Evolutionary conservation across 2,113 vertebrate species (phyloP).

Genomic region (Hyperopisus bebe): DNA sequence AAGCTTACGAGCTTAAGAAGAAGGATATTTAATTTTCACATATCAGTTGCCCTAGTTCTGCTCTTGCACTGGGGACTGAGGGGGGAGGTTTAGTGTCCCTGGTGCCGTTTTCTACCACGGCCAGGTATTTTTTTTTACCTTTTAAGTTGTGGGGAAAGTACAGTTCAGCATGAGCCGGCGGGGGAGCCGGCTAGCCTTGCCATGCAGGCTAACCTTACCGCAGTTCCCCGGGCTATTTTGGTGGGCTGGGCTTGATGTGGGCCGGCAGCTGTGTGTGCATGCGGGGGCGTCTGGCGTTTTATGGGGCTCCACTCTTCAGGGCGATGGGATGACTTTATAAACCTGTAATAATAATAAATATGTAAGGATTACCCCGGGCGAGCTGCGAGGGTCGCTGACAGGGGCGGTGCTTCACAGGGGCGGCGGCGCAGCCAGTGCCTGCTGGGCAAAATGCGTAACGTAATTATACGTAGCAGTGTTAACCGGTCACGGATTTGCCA

Average conservation of each 20-base stretch:
- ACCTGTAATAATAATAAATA: not conserved
- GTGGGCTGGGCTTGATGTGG: not conserved
- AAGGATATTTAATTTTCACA: not conserved
- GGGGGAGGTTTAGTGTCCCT: not conserved
- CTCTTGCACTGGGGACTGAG: not conserved
- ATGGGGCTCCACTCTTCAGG: not conserved
- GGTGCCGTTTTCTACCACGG: not conserved
- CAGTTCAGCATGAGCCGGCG: not conserved
- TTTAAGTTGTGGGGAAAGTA: not conserved
- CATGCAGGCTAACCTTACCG: not conserved
- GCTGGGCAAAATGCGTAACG: not conserved
- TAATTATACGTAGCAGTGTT: not conserved
- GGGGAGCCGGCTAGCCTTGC: not conserved
- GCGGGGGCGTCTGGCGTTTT: not conserved
- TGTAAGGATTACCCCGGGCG: not conserved
- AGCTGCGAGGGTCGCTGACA: not conserved
- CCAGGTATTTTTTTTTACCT: not conserved
- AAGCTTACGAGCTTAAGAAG: not conserved
- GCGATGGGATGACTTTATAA: not conserved
- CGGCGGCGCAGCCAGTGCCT: not conserved
- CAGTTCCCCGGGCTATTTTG: conserved; percentile 20
- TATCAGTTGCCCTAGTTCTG: not conserved
- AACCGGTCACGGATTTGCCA: not conserved
- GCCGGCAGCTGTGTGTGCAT: conserved; percentile 4
- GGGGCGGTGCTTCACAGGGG: not conserved